Evolutionary conservation across 2,113 vertebrate species (phyloP).

Genomic region (Glaucidium brasilianum): DNA sequence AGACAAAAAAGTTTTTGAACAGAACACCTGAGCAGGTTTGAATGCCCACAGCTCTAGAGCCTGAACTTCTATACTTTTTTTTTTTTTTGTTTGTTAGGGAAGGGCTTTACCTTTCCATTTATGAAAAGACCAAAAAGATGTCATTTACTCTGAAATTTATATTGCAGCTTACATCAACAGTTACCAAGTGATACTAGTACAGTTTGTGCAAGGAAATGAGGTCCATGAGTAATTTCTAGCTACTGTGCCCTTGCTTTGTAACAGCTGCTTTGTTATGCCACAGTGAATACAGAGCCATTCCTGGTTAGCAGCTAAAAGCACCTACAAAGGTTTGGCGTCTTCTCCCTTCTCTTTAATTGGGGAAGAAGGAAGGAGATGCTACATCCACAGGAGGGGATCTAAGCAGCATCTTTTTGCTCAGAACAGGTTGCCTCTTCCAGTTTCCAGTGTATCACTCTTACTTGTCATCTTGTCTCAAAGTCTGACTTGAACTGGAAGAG

Average conservation of each 20-base stretch:
- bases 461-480: background rate
- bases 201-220: background rate
- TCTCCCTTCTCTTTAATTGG: background rate
- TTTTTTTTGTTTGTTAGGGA: background rate
- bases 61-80: background rate
- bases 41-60: background rate
- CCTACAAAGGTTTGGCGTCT: background rate
- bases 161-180: background rate
- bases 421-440: background rate
- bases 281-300: background rate
- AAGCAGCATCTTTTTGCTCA: background rate
- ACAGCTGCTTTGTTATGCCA: background rate
- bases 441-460: background rate
- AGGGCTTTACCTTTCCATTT: background rate
- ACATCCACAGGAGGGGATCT: background rate
- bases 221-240: background rate
- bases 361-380: background rate
- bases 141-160: background rate
- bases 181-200: background rate
- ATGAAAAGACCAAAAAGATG: background rate
- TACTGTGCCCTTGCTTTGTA: background rate
- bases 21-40: background rate
- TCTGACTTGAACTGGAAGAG: background rate
- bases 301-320: background rate
- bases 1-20: background rate